A percentile compares a stretch with the other conserved stretches of the same genome.
These are phyloP conservation scores for Podilymbus podiceps DNA, from an alignment of 2,113 vertebrate genomes.

Conservation along the genomic window DNA sequence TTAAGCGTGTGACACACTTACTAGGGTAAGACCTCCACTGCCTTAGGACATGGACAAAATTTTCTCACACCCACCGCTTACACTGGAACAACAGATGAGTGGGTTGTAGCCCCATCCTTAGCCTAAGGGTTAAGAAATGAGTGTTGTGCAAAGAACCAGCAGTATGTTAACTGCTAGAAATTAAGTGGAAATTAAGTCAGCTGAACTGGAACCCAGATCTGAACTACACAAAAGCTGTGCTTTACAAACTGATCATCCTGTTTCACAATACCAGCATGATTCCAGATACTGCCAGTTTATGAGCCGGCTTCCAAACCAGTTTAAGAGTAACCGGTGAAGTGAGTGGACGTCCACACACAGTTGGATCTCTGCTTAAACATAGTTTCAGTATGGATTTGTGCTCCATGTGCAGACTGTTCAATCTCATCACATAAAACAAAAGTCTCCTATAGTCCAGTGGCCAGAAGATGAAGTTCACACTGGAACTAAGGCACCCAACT, in stretches of 20 bases:
- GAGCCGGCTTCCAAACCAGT: not conserved
- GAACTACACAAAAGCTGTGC: not conserved
- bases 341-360: not conserved
- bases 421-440: not conserved
- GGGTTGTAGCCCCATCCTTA: not conserved
- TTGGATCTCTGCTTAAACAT: not conserved
- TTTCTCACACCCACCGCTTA: not conserved
- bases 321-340: not conserved
- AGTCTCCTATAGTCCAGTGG: not conserved
- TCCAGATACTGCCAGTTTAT: not conserved
- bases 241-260: not conserved
- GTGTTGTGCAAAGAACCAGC: not conserved
- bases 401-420: not conserved
- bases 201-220: not conserved
- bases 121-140: not conserved
- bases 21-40: not conserved
- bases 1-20: not conserved
- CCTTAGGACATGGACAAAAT: not conserved
- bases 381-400: not conserved
- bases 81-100: accelerated
- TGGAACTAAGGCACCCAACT: not conserved
- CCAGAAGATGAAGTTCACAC: not conserved
- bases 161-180: not conserved
- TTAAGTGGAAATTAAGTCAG: not conserved
- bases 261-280: not conserved